A percentile compares a stretch with the other conserved stretches of the same genome.
Conservation (phyloP, 2,888 invertebrate genomes). For the Tinea semifulvella region DNA sequence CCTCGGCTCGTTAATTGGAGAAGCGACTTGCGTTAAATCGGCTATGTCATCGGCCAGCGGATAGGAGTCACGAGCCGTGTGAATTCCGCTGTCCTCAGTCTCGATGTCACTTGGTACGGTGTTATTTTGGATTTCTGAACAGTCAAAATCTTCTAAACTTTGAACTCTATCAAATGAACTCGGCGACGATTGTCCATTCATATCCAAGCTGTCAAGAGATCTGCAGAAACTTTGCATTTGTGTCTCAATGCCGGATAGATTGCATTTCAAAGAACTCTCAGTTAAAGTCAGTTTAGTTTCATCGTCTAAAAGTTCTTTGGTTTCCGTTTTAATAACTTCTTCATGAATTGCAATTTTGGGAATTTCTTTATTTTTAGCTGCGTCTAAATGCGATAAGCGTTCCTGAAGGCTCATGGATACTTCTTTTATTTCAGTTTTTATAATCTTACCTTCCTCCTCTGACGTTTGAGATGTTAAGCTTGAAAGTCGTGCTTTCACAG, state of each 20-base stretch:
- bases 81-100: conserved; percentile 82
- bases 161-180: conserved; percentile 71
- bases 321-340: conserved; percentile 35
- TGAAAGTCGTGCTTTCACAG: conserved; percentile 57
- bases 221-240: conserved; percentile 70
- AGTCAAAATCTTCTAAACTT: conserved; percentile 70
- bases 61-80: conserved; percentile 81
- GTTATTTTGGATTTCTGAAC: conserved; percentile 68
- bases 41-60: conserved; percentile 79
- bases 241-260: conserved; percentile 54
- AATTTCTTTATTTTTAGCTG: conserved; percentile 56
- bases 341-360: conserved; percentile 53
- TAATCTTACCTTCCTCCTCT: conserved; percentile 46
- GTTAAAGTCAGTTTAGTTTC: conserved; percentile 30
- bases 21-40: conserved; percentile 62
- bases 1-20: conserved; percentile 55
- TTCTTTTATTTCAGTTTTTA: conserved; percentile 53
- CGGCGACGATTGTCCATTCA: conserved; percentile 61
- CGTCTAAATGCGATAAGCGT: conserved; percentile 58
- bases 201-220: conserved; percentile 71
- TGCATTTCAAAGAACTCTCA: conserved; percentile 44
- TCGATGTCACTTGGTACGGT: conserved; percentile 70
- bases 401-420: conserved; percentile 64
- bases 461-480: conserved; percentile 54
- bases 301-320: conserved; percentile 28